Base-by-base conservation (phyloP, 1,140 invertebrate genomes). In the Monomorium pharaonis region DNA sequence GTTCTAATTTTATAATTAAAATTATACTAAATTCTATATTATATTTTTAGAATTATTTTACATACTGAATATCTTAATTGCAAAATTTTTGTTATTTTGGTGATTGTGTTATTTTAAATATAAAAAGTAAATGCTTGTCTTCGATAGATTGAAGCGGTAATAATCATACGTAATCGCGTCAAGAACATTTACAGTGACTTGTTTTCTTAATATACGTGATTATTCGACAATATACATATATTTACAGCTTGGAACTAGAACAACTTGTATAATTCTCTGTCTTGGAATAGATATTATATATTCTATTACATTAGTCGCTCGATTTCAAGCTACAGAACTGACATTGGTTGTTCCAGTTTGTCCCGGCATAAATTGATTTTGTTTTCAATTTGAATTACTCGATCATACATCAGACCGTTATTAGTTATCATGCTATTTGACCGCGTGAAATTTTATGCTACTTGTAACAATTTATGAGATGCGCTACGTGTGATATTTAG, bases 401-500 rank as follows among this genome's bases (percentile, higher is more conserved):
- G 76, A 67, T 27, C 44, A 30, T 14, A 77, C 12, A 30, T 37
- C 51, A 54, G 10, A 86, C 12, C 33, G 14, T 83, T 42, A 16
- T 60, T 30, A 69, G 65, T 63, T 69, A n/a, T 18, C 12, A 76
- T 33, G 54, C 33, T 65, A 47, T 33, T 76, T 67, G 69, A 65
- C 33, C 63, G 67, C 84, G 83, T 37, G 69, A 83, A 90, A 84
- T 86, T 90, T 62, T 67, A 74, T 51, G 49, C 84, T 75, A 33
- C 56, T 90, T 75, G 80, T 89, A 67, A 74, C 74, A 80, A 69
- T 69, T 84, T 75, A 49, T 12, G 30, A 37, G 83, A 86, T 85
- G 88, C 67, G 89, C 85, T 92, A 92, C 92, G 93, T 95, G 94
- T 94, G 94, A 94, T 95, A 95, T 94, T 94, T 94, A 94, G 92